These are phyloP conservation scores for Aurelia coerulea DNA, from an alignment of 30 jellyfish, hydroid and myxozoan species.

Conservation along the genomic window DNA sequence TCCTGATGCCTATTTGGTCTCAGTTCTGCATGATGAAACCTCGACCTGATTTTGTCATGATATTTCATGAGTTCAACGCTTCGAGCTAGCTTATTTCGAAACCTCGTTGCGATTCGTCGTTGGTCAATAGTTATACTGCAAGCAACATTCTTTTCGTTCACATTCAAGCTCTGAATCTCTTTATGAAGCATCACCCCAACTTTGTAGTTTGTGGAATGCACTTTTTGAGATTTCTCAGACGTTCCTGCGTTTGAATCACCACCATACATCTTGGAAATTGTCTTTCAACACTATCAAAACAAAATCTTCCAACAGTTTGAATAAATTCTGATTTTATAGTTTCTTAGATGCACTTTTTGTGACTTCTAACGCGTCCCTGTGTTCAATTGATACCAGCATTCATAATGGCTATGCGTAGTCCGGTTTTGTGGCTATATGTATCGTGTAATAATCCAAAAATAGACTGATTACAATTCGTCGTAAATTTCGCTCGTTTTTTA, in stretches of 20 bases:
- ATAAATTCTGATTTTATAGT: too few species aligned
- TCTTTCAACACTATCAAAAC: too few species aligned
- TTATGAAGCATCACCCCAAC: slow-evolving; percentile 44
- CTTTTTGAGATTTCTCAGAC: slow-evolving; percentile 34
- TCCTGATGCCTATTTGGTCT: not conserved
- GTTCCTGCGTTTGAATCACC: not conserved
- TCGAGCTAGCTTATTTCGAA: slow-evolving; percentile 53
- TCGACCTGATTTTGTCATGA: slow-evolving; percentile 45
- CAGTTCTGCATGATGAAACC: slow-evolving; percentile 23
- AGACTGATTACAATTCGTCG: too few species aligned
- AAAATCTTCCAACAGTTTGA: too few species aligned
- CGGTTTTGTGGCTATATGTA: too few species aligned
- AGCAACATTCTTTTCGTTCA: slow-evolving; percentile 59
- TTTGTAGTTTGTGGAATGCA: slow-evolving; percentile 51
- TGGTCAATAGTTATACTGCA: slow-evolving; percentile 66
- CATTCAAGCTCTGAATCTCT: slow-evolving; percentile 51
- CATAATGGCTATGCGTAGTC: too few species aligned
- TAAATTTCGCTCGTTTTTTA: too few species aligned
- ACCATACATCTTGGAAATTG: too few species aligned
- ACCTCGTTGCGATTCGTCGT: slow-evolving; percentile 49
- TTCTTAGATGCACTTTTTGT: too few species aligned
- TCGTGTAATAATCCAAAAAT: too few species aligned
- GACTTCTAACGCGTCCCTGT: too few species aligned
- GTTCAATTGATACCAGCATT: too few species aligned
- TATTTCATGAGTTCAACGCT: slow-evolving; percentile 55